These are phyloP conservation scores for Euphonia xanthogaster DNA, from an alignment of 2,797 vertebrate genomes.

Conservation along the genomic window DNA sequence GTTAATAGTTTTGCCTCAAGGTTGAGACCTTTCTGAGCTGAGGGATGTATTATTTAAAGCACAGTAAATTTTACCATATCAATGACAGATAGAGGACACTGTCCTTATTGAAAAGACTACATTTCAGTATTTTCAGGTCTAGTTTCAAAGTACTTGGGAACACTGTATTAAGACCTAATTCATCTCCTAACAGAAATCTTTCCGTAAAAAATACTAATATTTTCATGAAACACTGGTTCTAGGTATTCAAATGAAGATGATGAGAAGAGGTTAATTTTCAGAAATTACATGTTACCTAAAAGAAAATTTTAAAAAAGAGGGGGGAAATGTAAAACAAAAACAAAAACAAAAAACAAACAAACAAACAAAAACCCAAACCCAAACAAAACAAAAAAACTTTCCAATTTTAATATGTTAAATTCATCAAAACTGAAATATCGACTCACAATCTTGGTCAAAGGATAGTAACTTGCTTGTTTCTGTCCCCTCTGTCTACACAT, in stretches of 20 bases:
- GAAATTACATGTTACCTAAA: not conserved
- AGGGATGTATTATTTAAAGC: not conserved
- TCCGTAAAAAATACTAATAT: not conserved
- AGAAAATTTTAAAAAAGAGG: not conserved
- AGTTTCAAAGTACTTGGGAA: not conserved
- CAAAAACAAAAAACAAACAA: not conserved
- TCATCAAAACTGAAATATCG: not conserved
- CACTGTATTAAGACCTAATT: not conserved
- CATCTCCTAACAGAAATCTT: not conserved
- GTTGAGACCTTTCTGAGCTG: not conserved
- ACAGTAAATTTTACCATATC: not conserved
- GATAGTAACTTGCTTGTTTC: not conserved
- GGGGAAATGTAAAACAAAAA: no score
- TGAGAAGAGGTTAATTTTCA: not conserved
- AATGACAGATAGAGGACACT: not conserved
- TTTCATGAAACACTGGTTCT: not conserved
- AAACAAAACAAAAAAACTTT: not conserved
- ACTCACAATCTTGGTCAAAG: not conserved
- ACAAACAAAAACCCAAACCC: no score
- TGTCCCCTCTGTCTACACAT: not conserved
- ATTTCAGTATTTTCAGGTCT: not conserved
- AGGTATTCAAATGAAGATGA: not conserved
- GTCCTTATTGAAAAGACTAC: not conserved
- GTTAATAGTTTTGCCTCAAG: not conserved
- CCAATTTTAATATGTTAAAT: not conserved